Base-by-base conservation (phyloP, 2,113 vertebrate species). In the Cynoglossus semilaevis region DNA sequence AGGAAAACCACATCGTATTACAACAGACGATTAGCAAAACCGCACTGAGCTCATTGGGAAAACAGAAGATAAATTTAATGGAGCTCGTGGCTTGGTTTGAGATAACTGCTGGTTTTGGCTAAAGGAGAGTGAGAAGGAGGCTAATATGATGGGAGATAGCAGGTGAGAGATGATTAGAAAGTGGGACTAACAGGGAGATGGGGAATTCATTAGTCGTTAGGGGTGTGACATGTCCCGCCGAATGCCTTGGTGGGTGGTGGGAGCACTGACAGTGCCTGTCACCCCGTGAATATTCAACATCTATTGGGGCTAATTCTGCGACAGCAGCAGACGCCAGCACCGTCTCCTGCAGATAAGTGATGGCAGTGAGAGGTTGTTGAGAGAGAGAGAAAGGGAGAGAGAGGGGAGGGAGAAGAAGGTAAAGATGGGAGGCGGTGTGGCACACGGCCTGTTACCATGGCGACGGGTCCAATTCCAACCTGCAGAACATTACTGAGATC, bases 391-490 rank as follows among this genome's bases (percentile, higher is more conserved):
- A n/a, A n/a, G n/a, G n/a, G n/a, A n/a, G 42, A 51, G 36, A 51
- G 38, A 18, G 29, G 16, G 15, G 37, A 36, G 5, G 29, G 50
- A 17, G 37, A 54, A 67, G 62, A 43, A 54, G 37, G 29, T 41
- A 51, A 44, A 51, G 74, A 49, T 51, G 60, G 64, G 79, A 72
- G 72, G 65, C 53, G 76, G 55, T 62, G 75, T 68, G 60, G 73
- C 79, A 77, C 74, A 84, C 86, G 79, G 63, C 76, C 76, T 81
- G 89, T 91, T 88, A 84, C 89, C 87, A 90, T 89, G 73, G 87
- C 76, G 51, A 91, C 75, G 58, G 60, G 72, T 78, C 79, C 81
- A 58, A 63, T 70, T 61, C 70, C 75, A 41, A 73, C 85, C 74
- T 61, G 75, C 77, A 64, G 68, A 64, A 75, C 67, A 85, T 85